phyloP scores from a whole-genome alignment of 2,888 invertebrate genomes.

The Chrysotoxum bicinctum region DNA sequence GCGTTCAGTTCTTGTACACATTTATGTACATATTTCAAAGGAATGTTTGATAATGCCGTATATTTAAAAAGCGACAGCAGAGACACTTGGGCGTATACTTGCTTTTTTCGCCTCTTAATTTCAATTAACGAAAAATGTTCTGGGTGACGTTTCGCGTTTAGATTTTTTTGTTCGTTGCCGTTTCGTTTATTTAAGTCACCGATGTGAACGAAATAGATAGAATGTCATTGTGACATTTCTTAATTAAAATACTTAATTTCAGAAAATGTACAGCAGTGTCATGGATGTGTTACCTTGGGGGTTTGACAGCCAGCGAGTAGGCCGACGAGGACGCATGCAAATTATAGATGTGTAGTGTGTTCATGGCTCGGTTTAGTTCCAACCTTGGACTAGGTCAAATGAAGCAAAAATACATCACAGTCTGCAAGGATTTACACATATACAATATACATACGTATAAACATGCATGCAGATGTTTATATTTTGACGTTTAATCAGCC shows the following conservation, averaged over 20 bases:
- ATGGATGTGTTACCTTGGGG: slow-evolving; percentile 38
- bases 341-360: slow-evolving; percentile 20
- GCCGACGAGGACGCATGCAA: slow-evolving; percentile 37
- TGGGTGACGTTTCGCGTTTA: not conserved
- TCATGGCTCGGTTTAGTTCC: slow-evolving; percentile 3
- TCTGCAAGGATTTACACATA: not conserved
- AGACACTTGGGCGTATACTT: slow-evolving; percentile 38
- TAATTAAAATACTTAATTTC: slow-evolving; percentile 54
- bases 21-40: not conserved
- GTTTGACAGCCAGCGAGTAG: slow-evolving; percentile 25
- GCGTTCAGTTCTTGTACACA: not conserved
- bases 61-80: not conserved
- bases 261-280: slow-evolving; percentile 24
- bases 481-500: slow-evolving; percentile 43
- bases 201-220: not conserved
- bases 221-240: slow-evolving; percentile 54
- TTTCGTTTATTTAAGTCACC: slow-evolving; percentile 11
- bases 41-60: slow-evolving; percentile 12
- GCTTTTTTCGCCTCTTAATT: slow-evolving; percentile 17
- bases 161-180: not conserved
- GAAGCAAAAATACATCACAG: not conserved
- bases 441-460: too few species aligned
- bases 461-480: not conserved
- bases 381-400: slow-evolving; percentile 57
- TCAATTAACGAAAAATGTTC: slow-evolving; percentile 37